Conservation (phyloP, 2,113 vertebrate genomes). For the Sinocyclocheilus maitianheensis region DNA sequence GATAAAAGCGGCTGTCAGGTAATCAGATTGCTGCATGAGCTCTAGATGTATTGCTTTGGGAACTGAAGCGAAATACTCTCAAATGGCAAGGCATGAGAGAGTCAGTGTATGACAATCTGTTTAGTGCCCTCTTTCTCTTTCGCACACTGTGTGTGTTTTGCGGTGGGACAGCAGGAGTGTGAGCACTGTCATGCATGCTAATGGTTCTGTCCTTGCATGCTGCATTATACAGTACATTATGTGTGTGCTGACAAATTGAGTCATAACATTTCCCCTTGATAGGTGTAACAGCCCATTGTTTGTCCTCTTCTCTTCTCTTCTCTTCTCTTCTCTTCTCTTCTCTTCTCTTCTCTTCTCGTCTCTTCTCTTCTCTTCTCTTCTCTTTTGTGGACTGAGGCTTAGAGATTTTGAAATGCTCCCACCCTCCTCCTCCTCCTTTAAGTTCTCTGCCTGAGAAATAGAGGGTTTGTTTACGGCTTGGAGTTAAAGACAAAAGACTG, state of each 20-base stretch:
- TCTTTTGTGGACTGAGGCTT: no score
- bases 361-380: background rate
- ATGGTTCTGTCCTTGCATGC: no score
- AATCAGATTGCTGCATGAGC: constrained; percentile 33
- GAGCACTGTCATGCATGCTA: constrained; percentile 52
- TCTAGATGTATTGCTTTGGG: constrained; percentile 37
- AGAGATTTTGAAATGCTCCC: no score
- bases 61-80: constrained; percentile 39
- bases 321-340: background rate
- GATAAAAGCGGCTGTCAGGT: constrained; percentile 45
- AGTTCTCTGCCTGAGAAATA: background rate
- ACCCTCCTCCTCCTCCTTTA: no score
- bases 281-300: constrained; percentile 37
- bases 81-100: constrained; percentile 25
- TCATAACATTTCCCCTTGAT: constrained; percentile 46
- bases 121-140: constrained; percentile 34
- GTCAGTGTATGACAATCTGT: constrained; percentile 43
- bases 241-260: constrained; percentile 44
- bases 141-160: constrained; percentile 42
- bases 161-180: constrained; percentile 33
- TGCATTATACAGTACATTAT: constrained; percentile 26
- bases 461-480: constrained; percentile 17
- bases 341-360: constrained; percentile 31
- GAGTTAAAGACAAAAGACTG: background rate
- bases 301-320: constrained; percentile 30